Conservation (phyloP, 1,140 invertebrate genomes). For the Manduca sexta region DNA sequence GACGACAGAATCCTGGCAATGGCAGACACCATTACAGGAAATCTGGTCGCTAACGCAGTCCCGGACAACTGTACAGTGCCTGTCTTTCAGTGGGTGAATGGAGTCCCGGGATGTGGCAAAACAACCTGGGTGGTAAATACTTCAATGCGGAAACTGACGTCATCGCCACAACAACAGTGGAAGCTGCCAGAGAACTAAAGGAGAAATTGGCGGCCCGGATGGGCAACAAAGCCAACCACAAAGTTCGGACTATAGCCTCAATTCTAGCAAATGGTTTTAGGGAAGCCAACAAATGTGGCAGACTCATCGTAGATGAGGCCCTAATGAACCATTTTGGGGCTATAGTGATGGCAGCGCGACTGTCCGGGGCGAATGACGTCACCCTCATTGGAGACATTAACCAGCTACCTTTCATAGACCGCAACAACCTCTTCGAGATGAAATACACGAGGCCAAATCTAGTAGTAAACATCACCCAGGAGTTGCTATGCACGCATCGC, state of each 20-base stretch:
- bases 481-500: slow-evolving; percentile 12
- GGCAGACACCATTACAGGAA: too few relatives aligned
- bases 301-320: slow-evolving; percentile 19
- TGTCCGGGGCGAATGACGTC: slow-evolving; percentile 7
- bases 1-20: too few relatives aligned
- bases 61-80: slow-evolving; percentile 4
- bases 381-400: slow-evolving; percentile 25
- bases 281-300: background rate
- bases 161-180: slow-evolving; percentile 1
- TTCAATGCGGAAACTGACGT: slow-evolving; percentile 8
- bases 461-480: background rate
- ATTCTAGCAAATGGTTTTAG: slow-evolving; percentile 17
- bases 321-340: slow-evolving; percentile 31
- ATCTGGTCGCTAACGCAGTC: too few relatives aligned
- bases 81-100: slow-evolving; percentile 16
- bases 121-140: slow-evolving; percentile 17
- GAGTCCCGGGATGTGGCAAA: slow-evolving; percentile 24
- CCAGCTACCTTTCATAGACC: slow-evolving; percentile 28
- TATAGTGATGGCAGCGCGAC: slow-evolving; percentile 14
- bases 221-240: background rate
- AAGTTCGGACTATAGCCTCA: slow-evolving; percentile 14
- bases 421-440: slow-evolving; percentile 25
- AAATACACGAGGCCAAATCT: slow-evolving; percentile 11
- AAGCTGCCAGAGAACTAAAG: slow-evolving; percentile 7
- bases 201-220: slow-evolving; percentile 1